Evolutionary conservation across 2,888 invertebrate species (phyloP).

Genomic region (Epirrita christyi): DNA sequence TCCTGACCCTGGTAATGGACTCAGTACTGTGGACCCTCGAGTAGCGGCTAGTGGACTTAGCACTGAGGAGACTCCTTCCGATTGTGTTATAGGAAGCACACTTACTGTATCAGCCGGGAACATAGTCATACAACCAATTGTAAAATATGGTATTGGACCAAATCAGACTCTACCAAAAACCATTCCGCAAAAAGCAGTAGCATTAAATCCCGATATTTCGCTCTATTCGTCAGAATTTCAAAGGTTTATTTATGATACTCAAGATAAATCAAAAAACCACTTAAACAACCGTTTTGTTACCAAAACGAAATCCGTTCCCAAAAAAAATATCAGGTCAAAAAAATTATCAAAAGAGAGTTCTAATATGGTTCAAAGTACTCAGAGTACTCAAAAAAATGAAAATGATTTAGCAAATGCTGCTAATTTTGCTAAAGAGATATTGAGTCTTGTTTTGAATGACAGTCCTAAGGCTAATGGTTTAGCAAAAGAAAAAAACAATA

Average conservation of each 20-base stretch:
- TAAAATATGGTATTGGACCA: not conserved
- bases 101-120: not conserved
- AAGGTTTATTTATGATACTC: not conserved
- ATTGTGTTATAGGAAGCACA: not conserved
- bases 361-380: not conserved
- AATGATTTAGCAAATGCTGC: slow-evolving; percentile 4
- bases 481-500: not conserved
- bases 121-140: slow-evolving; percentile 12
- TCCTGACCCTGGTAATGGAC: not conserved
- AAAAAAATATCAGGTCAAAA: not conserved
- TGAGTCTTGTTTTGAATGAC: slow-evolving; percentile 10
- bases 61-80: not conserved
- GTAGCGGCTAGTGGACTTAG: not conserved
- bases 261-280: not conserved
- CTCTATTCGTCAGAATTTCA: slow-evolving; percentile 1
- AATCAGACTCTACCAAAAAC: not conserved
- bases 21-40: not conserved
- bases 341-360: not conserved
- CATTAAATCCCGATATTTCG: not conserved
- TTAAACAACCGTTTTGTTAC: no score
- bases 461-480: not conserved
- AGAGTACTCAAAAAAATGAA: not conserved
- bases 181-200: not conserved
- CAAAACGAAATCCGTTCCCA: not conserved
- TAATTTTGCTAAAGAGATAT: slow-evolving; percentile 10